Evolutionary conservation across 2,888 invertebrate genomes (phyloP), one percentile per base, ranked within the genome.

Genomic region (Spicauda simplicius): DNA sequence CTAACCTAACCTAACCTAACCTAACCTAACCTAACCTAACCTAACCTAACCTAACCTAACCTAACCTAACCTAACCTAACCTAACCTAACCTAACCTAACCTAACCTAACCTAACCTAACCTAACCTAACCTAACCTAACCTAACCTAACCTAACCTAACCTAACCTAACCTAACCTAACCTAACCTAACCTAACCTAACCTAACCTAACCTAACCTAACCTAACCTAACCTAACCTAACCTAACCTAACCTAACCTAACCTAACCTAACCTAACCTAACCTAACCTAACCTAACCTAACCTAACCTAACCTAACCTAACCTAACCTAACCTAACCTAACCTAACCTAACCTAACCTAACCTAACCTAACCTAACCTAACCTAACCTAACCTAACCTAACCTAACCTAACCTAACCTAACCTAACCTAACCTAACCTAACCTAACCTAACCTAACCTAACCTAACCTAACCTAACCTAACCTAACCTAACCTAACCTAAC

Each of bases 271-370:
- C 70, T 70, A 70, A 70, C 70, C 69, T 68, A 67, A 67, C 68
- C 69, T 70, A 69, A 69, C 70, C 70, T 69, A 70, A 70, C 69
- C 69, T 70, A 69, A 69, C 71, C 70, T 69, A 70, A 71, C 69
- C 70, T 70, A 70, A 70, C 69, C 69, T 69, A 69, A 69, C 70
- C 70, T 70, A 70, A 70, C 70, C 70, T 70, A 70, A 70, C 70
- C 71, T 71, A 71, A 71, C 71, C 71, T 71, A 71, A 71, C 71
- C 71, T 69, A 71, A 71, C 71, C 71, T 72, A 72, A 70, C 72
- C 72, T 69, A 72, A 72, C 70, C 72, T 71, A 69, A 71, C 69
- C 72, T 68, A 69, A 70, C 69, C 69, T 70, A 72, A 71, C 71
- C 69, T 71, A 53, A 53, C 53, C 53, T 53, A 53, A 53, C 53